These are phyloP conservation scores for Rhodeus uyekii DNA, from an alignment of 2,797 vertebrate species.

Conservation along the genomic window DNA sequence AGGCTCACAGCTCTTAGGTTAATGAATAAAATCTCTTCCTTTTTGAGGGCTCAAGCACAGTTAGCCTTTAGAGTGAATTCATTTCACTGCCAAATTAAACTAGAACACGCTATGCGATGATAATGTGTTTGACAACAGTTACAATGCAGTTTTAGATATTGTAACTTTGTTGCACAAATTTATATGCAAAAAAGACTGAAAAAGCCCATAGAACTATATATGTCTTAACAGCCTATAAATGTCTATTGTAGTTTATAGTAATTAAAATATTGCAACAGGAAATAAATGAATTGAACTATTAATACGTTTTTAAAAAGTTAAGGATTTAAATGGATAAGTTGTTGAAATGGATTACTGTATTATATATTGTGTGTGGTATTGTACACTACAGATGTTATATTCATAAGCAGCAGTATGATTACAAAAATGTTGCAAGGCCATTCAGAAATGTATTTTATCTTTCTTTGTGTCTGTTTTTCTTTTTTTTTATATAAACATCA, in stretches of 20 bases:
- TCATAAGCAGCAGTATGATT: not conserved
- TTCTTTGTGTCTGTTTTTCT: not conserved
- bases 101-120: not conserved
- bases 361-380: slow-evolving; percentile 14
- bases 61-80: slow-evolving; percentile 17
- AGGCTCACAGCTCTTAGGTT: slow-evolving; percentile 26
- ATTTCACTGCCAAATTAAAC: slow-evolving; percentile 35
- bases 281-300: not conserved
- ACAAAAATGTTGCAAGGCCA: not conserved
- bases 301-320: not conserved
- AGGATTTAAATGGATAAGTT: slow-evolving; percentile 2
- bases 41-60: slow-evolving; percentile 5
- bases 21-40: slow-evolving; percentile 30
- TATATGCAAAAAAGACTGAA: not conserved
- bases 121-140: not conserved
- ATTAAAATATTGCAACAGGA: not conserved
- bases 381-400: slow-evolving; percentile 13
- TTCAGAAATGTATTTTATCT: slow-evolving; percentile 23
- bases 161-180: not conserved
- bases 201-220: not conserved
- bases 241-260: not conserved
- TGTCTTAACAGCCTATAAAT: not conserved
- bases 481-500: slow-evolving; percentile 10
- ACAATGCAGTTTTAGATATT: slow-evolving; percentile 15
- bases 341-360: not conserved